These are phyloP conservation scores for Brachionichthys hirsutus DNA, from an alignment of 2,113 vertebrate genomes.

Conservation along the genomic window DNA sequence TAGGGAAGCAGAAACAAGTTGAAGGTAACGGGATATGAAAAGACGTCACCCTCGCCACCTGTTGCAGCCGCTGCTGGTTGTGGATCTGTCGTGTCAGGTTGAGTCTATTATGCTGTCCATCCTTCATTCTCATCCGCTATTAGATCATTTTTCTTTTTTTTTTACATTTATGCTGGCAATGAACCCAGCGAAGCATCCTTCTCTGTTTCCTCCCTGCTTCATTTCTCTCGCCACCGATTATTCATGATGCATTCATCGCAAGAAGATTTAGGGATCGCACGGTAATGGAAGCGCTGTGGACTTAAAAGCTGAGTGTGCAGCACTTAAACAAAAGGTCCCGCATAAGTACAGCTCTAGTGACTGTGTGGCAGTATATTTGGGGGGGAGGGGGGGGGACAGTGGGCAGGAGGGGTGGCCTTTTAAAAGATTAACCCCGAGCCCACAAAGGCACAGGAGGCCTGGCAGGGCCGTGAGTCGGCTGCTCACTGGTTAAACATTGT, in stretches of 20 bases:
- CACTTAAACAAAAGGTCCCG: constrained; percentile 54
- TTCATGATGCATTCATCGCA: constrained; percentile 48
- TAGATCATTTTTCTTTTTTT: no score
- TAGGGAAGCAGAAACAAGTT: constrained; percentile 17
- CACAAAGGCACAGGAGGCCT: constrained; percentile 62
- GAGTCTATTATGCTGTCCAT: constrained; percentile 6
- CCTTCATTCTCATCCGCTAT: background rate
- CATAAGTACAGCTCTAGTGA: constrained; percentile 71
- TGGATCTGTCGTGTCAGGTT: background rate
- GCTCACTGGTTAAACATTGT: constrained; percentile 74
- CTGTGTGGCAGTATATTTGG: constrained; percentile 71
- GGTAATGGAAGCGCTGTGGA: constrained; percentile 22
- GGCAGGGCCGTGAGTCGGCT: constrained; percentile 62
- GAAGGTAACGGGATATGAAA: constrained; percentile 26
- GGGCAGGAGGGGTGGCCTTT: constrained; percentile 58
- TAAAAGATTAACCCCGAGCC: constrained; percentile 72
- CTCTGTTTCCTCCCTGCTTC: constrained; percentile 11
- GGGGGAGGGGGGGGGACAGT: constrained; percentile 54
- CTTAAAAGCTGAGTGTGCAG: constrained; percentile 32
- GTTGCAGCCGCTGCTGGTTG: constrained; percentile 23
- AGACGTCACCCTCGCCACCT: constrained; percentile 20
- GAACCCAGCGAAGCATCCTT: constrained; percentile 2
- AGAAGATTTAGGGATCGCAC: constrained; percentile 35
- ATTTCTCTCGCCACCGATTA: constrained; percentile 40
- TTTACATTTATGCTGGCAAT: background rate